A percentile compares a stretch with the other conserved stretches of the same genome.
These are phyloP conservation scores for Acrobasis suavella DNA, from an alignment of 2,888 invertebrate species.

Conservation along the genomic window DNA sequence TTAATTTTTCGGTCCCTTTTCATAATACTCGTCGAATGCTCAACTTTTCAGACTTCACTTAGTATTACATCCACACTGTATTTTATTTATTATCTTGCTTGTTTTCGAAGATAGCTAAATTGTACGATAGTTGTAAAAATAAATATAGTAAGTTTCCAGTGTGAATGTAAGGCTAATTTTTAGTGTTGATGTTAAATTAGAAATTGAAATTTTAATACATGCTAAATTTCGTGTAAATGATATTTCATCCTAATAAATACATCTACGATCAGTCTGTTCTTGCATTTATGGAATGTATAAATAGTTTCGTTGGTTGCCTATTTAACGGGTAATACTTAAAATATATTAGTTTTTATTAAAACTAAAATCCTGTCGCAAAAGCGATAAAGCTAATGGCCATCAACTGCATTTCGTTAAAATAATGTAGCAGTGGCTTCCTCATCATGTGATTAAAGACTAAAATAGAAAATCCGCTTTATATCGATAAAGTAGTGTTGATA, in stretches of 20 bases:
- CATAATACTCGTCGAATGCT: slow-evolving; percentile 57
- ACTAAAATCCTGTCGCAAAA: slow-evolving; percentile 11
- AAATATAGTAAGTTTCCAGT: neutral
- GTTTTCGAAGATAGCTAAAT: neutral
- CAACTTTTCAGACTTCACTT: slow-evolving; percentile 34
- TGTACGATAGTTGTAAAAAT: neutral
- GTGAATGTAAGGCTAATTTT: slow-evolving; percentile 28
- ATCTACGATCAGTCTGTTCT: slow-evolving; percentile 62
- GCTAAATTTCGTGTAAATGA: slow-evolving; percentile 40
- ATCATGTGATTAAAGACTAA: too few relatives aligned
- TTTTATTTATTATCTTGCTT: neutral
- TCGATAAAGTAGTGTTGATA: too few relatives aligned
- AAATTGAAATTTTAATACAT: slow-evolving; percentile 20
- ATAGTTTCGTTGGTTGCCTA: slow-evolving; percentile 25
- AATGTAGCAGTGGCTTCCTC: too few relatives aligned
- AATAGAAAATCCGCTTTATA: too few relatives aligned
- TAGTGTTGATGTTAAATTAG: slow-evolving; percentile 10
- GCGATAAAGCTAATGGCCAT: slow-evolving; percentile 2
- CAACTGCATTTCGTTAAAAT: neutral
- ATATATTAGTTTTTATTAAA: slow-evolving; percentile 8
- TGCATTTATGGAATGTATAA: slow-evolving; percentile 61
- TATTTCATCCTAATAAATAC: slow-evolving; percentile 47
- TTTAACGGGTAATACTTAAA: slow-evolving; percentile 3
- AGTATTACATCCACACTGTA: slow-evolving; percentile 24
- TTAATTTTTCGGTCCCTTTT: slow-evolving; percentile 68